Conservation (phyloP, 2,113 vertebrate species). For the Balaenoptera acutorostrata region DNA sequence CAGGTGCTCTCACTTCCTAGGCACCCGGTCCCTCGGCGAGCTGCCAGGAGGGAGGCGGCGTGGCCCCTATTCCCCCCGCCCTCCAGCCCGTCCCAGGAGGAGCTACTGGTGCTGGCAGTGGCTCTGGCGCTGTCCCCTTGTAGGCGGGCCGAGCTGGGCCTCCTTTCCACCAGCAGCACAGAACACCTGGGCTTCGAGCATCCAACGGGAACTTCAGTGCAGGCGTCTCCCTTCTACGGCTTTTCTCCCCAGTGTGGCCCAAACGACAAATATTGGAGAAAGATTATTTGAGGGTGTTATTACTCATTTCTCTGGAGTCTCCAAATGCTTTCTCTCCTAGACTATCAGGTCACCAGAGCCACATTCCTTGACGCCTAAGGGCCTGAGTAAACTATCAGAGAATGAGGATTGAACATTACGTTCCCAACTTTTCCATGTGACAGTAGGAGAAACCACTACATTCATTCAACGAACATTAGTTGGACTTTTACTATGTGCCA, state of each 20-base stretch:
- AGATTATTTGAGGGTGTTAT: neutral
- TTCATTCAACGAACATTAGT: neutral
- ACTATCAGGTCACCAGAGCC: neutral
- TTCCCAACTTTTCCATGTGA: neutral
- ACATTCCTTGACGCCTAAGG: neutral
- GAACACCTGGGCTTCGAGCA: neutral
- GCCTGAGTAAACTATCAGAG: neutral
- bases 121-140: neutral
- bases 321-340: neutral
- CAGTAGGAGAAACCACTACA: neutral
- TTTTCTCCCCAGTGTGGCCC: neutral
- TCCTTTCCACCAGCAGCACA: neutral
- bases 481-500: neutral
- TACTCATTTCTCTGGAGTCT: no score
- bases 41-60: neutral
- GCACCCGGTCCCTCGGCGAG: neutral
- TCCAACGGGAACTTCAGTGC: no score
- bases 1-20: neutral
- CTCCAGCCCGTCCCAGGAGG: neutral
- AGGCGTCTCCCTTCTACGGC: fast-evolving
- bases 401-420: neutral
- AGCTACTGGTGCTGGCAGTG: neutral
- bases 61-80: neutral
- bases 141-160: neutral
- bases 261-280: neutral